Base-by-base conservation (phyloP, 2,888 invertebrate genomes). In the Thereva nobilitata region DNA sequence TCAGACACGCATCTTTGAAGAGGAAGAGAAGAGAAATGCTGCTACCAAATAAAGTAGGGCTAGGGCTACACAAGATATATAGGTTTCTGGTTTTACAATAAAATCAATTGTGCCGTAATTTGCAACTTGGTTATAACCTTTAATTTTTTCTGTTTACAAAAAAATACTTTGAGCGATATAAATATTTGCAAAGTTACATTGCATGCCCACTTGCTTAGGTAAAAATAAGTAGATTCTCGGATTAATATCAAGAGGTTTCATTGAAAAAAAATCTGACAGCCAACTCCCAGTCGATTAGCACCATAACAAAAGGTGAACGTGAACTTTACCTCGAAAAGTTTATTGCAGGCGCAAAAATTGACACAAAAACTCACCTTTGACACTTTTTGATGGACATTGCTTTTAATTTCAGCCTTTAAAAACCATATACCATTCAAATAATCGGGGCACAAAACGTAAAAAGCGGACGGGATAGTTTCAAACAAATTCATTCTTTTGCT, bases 391-490 rank as follows among this genome's bases (percentile, higher is more conserved):
- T 50, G 61, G 61, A 61, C 61, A 61, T 61, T 59, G 37, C 57
- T 61, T 50, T 12, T 49, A 12, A 61, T 50, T 61, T 50, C 61
- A 50, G 50, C 40, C 50, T 49, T 50, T 50, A 61, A 49, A 50
- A 42, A 50, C 50, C 37, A 49, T 61, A 34, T 44, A 40, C 47
- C 40, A 61, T 47, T 59, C 37, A 47, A 47, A 50, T 61, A 61
- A 61, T 50, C 40, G 37, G 38, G 53, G 38, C 54, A 47, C n/a
- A 45, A 38, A 55, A 54, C 45, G 49, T 64, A 41, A 65, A 56
- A 65, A 56, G 50, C 55, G 55, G 55, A 56, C 55, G 65, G 65
- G 65, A 65, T 42, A 56, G 47, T 55, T 54, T 40, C 54, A 53
- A 64, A 64, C 54, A 54, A 65, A 65, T 42, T 49, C 47, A 56